These are phyloP conservation scores for Daboia siamensis DNA, from an alignment of 2,113 vertebrate genomes.

Conservation along the genomic window DNA sequence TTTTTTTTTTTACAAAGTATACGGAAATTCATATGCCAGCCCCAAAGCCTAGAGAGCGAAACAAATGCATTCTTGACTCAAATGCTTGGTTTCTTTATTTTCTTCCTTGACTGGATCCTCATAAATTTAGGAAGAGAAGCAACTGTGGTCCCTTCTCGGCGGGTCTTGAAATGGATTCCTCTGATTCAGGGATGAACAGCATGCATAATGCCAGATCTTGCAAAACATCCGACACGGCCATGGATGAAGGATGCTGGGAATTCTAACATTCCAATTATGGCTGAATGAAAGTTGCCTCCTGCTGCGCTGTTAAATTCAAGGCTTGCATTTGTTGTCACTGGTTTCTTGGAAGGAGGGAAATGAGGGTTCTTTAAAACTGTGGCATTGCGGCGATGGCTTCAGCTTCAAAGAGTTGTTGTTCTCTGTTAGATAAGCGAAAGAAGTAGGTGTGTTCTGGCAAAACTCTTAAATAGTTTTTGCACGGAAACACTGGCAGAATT, in stretches of 20 bases:
- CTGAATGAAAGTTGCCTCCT: neutral
- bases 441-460: neutral
- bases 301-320: neutral
- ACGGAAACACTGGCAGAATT: neutral
- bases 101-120: no score
- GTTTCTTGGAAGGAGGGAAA: neutral
- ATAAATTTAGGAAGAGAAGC: neutral
- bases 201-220: neutral
- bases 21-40: neutral
- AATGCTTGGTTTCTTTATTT: neutral
- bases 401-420: neutral
- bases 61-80: neutral
- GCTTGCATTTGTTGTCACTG: neutral
- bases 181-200: neutral
- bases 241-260: neutral
- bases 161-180: neutral
- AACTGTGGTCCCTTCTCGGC: neutral
- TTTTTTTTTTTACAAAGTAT: no score
- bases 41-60: neutral
- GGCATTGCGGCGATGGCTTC: neutral
- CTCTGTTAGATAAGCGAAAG: neutral
- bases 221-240: neutral
- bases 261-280: neutral
- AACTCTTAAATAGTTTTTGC: conserved; percentile 23
- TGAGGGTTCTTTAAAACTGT: neutral